Percentiles rank a stretch among this genome's conserved stretches.
Conservation (phyloP, 92 coral and sea anemone species). For the Blastomussa wellsi region DNA sequence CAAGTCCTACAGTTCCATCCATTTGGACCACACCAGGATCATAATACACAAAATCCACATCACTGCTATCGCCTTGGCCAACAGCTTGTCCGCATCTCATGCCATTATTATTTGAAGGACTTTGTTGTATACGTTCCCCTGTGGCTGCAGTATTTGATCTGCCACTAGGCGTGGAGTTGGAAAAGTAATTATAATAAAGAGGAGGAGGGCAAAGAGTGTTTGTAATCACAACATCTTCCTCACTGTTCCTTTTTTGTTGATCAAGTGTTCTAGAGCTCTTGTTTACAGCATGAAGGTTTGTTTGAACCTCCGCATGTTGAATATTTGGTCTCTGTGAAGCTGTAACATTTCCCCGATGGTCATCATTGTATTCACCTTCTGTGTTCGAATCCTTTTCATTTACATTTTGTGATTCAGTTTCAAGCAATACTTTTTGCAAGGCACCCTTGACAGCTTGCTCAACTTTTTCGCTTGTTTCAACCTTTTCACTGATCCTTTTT, state of each 20-base stretch:
- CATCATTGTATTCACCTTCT: background rate
- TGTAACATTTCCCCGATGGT: background rate
- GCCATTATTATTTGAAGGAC: background rate
- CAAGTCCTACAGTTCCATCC: constrained; percentile 59
- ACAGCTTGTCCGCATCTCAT: background rate
- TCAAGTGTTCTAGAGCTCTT: constrained; percentile 1
- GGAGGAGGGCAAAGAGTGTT: constrained; percentile 96
- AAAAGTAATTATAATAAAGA: constrained; percentile 71
- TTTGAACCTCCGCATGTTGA: constrained; percentile 53
- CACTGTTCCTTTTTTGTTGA: constrained; percentile 14
- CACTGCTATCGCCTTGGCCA: constrained; percentile 5
- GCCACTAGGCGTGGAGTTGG: constrained; percentile 10
- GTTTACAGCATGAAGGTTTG: constrained; percentile 33
- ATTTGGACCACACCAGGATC: constrained; percentile 63
- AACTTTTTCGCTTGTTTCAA: constrained; percentile 13
- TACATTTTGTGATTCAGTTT: background rate
- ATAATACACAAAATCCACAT: constrained; percentile 67
- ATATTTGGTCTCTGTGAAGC: background rate
- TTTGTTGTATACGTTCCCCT: background rate
- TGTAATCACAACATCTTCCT: constrained; percentile 67
- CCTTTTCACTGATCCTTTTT: constrained; percentile 27
- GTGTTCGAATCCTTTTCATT: background rate
- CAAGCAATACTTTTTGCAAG: constrained; percentile 17
- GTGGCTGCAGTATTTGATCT: background rate
- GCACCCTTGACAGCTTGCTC: background rate